Base-by-base conservation (phyloP, 2,888 invertebrate species). In the Parelbella ahira region DNA sequence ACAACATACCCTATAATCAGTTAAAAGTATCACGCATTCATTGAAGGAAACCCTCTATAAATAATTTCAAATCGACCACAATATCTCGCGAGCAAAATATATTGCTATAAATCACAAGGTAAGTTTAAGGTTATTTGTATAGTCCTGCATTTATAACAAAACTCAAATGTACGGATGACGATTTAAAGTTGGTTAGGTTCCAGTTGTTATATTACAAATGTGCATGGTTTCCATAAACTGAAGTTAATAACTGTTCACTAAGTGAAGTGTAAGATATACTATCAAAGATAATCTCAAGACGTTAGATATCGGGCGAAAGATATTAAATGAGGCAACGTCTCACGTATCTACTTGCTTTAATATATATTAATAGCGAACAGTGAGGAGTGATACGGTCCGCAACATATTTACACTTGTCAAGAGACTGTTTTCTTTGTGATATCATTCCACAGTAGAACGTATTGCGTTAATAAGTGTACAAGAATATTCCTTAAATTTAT, bases 241-340 rank as follows among this genome's bases (percentile, higher is more conserved):
- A 15, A 15, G 18, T 15, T 30, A 11, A 13, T 39, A 32, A 30
- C 30, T 24, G 2, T 37, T 10, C 9, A 45, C 49, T 44, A 44
- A 43, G 28, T 49, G 19, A 39, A 47, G 50, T 49, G 49, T 33
- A 45, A 37, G 45, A 45, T 44, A 42, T 45, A 50, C 53, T 61
- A 60, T 80, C 78, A 56, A 57, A 58, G 60, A 69, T 73, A 71
- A 81, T 74, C 71, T 63, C 48, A 53, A 60, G 56, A 53, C 56
- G 53, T 49, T 47, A 63, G 76, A 76, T 79, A 64, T 56, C 58
- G 52, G 48, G 45, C 32, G 44, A 51, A 54, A 56, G 63, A 62
- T 60, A 30, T 11, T 12, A 21, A 25, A 18, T 23, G 4, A 12
- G 15, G 13, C 27, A 34, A 27, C 19, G 25, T 32, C 21, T 18